Conservation (phyloP, 1,140 invertebrate genomes). For the Gryllus bimaculatus region DNA sequence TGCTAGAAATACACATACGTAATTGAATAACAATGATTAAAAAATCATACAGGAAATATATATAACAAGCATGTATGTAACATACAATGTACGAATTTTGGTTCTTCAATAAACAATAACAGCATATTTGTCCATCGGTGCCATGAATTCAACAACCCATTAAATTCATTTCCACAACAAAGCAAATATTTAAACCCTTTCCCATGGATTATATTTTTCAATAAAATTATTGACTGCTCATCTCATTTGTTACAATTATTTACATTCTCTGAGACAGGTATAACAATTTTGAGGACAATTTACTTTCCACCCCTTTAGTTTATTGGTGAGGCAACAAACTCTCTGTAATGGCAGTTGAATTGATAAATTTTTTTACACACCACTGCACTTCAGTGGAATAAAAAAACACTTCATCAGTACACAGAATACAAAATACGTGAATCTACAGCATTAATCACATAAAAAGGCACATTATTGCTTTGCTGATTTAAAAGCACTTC, state of each 20-base stretch:
- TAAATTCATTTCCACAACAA: no score
- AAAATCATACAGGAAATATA: no score
- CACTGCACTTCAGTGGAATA: not conserved
- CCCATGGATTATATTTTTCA: no score
- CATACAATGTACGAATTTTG: no score
- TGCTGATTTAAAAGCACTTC: not conserved
- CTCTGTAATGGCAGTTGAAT: not conserved
- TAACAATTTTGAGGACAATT: not conserved
- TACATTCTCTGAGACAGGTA: not conserved
- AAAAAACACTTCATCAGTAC: not conserved
- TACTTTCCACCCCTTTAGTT: not conserved
- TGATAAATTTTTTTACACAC: not conserved
- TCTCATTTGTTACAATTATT: not conserved
- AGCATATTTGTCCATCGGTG: no score
- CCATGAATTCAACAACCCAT: no score
- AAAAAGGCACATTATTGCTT: constrained; percentile 5
- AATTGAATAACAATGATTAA: no score
- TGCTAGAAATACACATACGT: no score
- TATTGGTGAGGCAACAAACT: not conserved
- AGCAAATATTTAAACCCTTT: no score
- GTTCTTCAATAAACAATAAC: no score
- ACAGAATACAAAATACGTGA: not conserved
- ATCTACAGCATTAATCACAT: not conserved
- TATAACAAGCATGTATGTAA: no score
- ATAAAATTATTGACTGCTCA: no score